phyloP scores from a whole-genome alignment of 2,113 vertebrate species.

The Litocranius walleri region DNA sequence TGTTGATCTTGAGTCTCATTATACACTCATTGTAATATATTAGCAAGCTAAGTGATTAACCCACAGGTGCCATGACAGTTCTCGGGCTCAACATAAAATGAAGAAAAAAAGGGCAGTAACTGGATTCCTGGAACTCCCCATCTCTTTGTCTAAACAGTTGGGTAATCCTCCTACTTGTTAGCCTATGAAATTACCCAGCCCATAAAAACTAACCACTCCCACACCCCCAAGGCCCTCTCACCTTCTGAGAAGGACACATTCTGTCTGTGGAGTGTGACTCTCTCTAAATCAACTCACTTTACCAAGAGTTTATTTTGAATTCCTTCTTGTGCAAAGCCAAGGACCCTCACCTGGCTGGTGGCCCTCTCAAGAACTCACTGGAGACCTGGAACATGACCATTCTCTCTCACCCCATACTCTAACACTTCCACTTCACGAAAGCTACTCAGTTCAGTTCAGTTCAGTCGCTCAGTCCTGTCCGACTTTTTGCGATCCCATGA shows the following conservation, averaged over 20 bases:
- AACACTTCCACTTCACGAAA: neutral
- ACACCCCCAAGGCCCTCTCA: neutral
- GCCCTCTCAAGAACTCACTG: neutral
- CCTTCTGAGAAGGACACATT: neutral
- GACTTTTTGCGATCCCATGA: no score
- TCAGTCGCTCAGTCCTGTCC: rapidly evolving
- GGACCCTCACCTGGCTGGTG: neutral
- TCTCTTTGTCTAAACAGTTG: neutral
- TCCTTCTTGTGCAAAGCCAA: neutral
- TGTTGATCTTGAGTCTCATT: neutral
- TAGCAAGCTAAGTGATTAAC: neutral
- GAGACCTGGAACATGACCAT: neutral
- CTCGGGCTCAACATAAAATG: neutral
- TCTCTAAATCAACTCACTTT: neutral
- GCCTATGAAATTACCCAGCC: neutral
- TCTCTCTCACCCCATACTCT: neutral
- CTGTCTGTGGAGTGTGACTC: neutral
- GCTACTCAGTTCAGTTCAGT: neutral
- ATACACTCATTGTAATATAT: neutral
- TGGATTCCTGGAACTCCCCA: neutral
- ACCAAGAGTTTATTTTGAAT: neutral
- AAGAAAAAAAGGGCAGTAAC: neutral
- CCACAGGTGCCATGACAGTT: neutral
- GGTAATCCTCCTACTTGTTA: neutral
- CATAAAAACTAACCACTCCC: neutral